phyloP scores from a whole-genome alignment of 2,888 invertebrate genomes.

The Dasysyrphus albostriatus region DNA sequence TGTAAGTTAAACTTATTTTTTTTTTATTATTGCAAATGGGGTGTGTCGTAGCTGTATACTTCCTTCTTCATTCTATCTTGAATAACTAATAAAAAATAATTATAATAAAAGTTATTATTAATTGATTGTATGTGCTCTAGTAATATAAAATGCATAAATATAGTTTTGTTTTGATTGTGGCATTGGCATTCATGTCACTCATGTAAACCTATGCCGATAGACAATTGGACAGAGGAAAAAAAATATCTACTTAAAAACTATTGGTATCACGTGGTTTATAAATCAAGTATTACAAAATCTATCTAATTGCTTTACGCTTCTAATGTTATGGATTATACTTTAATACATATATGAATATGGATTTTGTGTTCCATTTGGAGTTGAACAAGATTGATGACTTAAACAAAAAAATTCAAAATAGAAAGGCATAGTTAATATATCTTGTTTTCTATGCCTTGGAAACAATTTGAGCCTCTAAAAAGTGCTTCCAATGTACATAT shows the following conservation, averaged over 20 bases:
- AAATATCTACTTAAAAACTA: background rate
- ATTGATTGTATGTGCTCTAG: conserved; percentile 43
- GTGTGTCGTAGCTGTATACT: conserved; percentile 33
- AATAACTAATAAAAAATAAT: conserved; percentile 21
- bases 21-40: conserved; percentile 20
- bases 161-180: conserved; percentile 1
- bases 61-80: conserved; percentile 39
- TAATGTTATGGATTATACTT: background rate
- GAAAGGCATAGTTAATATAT: background rate
- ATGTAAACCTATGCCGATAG: background rate
- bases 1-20: background rate
- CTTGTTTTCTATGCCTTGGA: background rate
- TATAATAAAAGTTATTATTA: conserved; percentile 24
- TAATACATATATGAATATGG: background rate
- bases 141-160: background rate
- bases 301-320: conserved; percentile 1
- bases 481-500: too few relatives aligned
- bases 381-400: conserved; percentile 3
- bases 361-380: background rate
- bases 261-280: conserved; percentile 26
- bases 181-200: conserved; percentile 31
- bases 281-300: background rate
- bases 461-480: too few relatives aligned
- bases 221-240: background rate
- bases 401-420: too few relatives aligned